Evolutionary conservation across 2,888 invertebrate species (phyloP).

Genomic region (Drosophila conformis): DNA sequence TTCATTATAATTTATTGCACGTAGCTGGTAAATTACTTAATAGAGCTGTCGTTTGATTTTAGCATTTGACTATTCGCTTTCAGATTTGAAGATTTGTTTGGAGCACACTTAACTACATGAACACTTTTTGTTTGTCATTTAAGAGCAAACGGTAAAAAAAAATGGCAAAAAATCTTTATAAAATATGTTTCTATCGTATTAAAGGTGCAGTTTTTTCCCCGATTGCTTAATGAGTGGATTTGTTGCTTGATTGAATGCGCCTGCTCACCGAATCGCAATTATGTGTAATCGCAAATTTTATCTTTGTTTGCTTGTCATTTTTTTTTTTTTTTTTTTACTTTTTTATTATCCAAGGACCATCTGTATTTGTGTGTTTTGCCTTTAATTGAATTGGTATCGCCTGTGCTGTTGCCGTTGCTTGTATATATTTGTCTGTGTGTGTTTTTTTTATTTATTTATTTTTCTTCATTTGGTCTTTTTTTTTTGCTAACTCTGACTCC

Average conservation of each 20-base stretch:
- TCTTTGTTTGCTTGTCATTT: conserved; percentile 40
- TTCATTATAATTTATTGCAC: conserved; percentile 12
- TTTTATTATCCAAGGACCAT: conserved; percentile 36
- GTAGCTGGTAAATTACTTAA: conserved; percentile 3
- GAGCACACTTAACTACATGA: conserved; percentile 61
- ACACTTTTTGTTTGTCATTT: conserved; percentile 64
- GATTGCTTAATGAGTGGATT: conserved; percentile 47
- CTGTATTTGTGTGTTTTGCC: conserved; percentile 27
- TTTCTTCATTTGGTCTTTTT: conserved; percentile 12
- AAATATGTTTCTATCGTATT: conserved; percentile 51
- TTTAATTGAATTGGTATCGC: conserved; percentile 39
- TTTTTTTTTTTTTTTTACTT: conserved; percentile 16
- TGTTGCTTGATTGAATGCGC: conserved; percentile 57
- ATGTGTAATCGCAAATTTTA: conserved; percentile 54
- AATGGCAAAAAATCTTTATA: conserved; percentile 63
- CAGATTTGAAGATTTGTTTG: conserved; percentile 33
- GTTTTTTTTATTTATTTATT: neutral
- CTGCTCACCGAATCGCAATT: conserved; percentile 59
- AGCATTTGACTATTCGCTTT: conserved; percentile 23
- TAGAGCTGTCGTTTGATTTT: conserved; percentile 23
- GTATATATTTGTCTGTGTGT: conserved; percentile 9
- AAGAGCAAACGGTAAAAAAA: conserved; percentile 67
- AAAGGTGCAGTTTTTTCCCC: conserved; percentile 47
- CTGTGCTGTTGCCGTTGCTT: conserved; percentile 17
- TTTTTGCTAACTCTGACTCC: conserved; percentile 39